Evolutionary conservation across 1,140 invertebrate species (phyloP).

Genomic region (Drosophila kurseongensis): DNA sequence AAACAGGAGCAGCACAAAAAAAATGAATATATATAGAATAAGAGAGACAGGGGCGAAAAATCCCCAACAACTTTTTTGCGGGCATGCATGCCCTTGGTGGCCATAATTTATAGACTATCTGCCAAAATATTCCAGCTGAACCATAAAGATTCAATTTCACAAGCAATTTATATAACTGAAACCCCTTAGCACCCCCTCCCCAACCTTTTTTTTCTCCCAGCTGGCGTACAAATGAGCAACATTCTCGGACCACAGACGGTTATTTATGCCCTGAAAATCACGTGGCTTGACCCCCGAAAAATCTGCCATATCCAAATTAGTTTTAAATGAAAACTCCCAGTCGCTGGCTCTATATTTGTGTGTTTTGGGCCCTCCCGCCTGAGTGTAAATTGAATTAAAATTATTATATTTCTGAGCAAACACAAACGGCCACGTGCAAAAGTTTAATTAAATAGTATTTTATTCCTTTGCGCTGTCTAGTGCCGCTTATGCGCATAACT

Average conservation of each 20-base stretch:
- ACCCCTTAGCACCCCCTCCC: constrained; percentile 36
- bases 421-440: constrained; percentile 65
- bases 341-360: not conserved
- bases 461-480: constrained; percentile 48
- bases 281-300: constrained; percentile 36
- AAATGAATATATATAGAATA: constrained; percentile 17
- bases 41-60: constrained; percentile 8
- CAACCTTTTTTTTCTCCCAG: not conserved
- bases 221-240: constrained; percentile 64
- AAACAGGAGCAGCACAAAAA: constrained; percentile 12
- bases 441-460: constrained; percentile 81
- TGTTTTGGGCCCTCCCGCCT: not conserved
- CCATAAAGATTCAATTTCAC: constrained; percentile 83
- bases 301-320: constrained; percentile 40
- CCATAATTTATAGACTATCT: constrained; percentile 84
- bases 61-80: constrained; percentile 61
- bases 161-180: constrained; percentile 80
- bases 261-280: constrained; percentile 70
- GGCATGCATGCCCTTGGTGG: constrained; percentile 74
- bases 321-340: constrained; percentile 38
- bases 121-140: constrained; percentile 83
- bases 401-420: constrained; percentile 64
- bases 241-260: constrained; percentile 55
- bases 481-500: constrained; percentile 67
- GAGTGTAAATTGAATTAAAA: constrained; percentile 76